phyloP scores from a whole-genome alignment of 2,113 vertebrate genomes.

The Jacana jacana region DNA sequence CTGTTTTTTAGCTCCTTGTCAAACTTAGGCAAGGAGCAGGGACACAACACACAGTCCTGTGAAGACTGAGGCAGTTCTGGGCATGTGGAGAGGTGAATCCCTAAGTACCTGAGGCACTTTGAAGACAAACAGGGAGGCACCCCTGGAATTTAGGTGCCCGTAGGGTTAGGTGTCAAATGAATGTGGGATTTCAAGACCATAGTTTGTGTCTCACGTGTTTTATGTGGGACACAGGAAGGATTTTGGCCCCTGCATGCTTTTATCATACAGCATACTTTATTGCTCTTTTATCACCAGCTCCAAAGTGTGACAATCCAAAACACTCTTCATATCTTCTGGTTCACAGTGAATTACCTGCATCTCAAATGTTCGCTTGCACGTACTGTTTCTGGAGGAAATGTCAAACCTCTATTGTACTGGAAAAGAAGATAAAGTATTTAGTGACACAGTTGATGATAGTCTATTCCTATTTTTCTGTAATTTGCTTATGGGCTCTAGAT shows the following conservation, averaged over 20 bases:
- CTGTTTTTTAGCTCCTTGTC: background rate
- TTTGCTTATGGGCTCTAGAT: background rate
- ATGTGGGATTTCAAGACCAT: conserved; percentile 30
- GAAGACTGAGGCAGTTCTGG: background rate
- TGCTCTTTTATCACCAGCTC: background rate
- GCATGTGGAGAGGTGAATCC: conserved; percentile 13
- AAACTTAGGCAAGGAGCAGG: background rate
- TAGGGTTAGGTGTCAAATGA: conserved; percentile 46
- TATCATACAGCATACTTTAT: no score
- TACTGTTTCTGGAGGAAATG: background rate
- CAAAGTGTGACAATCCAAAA: background rate
- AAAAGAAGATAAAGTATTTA: background rate
- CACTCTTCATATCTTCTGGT: background rate
- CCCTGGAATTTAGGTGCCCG: conserved; percentile 41
- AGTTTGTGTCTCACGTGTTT: background rate
- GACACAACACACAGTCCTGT: background rate
- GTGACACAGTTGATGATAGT: background rate
- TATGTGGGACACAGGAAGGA: background rate
- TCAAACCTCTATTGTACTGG: background rate
- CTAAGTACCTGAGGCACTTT: background rate
- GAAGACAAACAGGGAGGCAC: conserved; percentile 34
- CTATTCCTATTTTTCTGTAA: background rate
- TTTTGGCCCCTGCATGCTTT: background rate
- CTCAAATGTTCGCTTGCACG: background rate
- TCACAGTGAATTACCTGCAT: background rate